Evolutionary conservation across 2,888 invertebrate species (phyloP).

Genomic region (Drosophila rubida): DNA sequence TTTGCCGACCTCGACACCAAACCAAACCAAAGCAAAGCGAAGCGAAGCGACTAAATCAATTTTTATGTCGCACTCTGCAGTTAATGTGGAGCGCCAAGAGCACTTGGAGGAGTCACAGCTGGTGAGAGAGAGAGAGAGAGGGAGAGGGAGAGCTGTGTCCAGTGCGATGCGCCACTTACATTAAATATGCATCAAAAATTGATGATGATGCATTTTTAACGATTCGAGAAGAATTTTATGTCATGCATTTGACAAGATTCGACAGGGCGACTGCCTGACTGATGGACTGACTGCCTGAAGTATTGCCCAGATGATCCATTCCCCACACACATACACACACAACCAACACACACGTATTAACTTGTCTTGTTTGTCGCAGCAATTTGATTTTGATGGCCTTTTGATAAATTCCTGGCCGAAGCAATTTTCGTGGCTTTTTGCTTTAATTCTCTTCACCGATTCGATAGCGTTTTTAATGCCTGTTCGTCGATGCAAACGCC

Average conservation of each 20-base stretch:
- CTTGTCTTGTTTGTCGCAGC: slow-evolving; percentile 28
- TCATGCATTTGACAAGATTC: slow-evolving; percentile 73
- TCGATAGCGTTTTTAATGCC: slow-evolving; percentile 31
- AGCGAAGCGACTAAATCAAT: slow-evolving; percentile 68
- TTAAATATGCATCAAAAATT: slow-evolving; percentile 80
- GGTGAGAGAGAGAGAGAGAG: not conserved
- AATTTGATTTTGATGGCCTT: slow-evolving; percentile 72
- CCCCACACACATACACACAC: slow-evolving; percentile 29
- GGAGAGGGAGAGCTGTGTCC: slow-evolving; percentile 13
- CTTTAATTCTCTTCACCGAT: slow-evolving; percentile 22
- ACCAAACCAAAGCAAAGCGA: slow-evolving; percentile 2
- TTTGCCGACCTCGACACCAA: slow-evolving; percentile 44
- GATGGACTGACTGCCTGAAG: slow-evolving; percentile 32
- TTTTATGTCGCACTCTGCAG: slow-evolving; percentile 76
- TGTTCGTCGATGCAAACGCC: slow-evolving; percentile 48
- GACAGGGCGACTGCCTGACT: slow-evolving; percentile 36
- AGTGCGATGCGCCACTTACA: slow-evolving; percentile 56
- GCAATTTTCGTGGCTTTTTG: slow-evolving; percentile 1
- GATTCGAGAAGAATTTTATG: slow-evolving; percentile 73
- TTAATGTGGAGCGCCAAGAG: slow-evolving; percentile 57
- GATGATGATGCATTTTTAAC: slow-evolving; percentile 81
- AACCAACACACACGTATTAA: slow-evolving; percentile 11
- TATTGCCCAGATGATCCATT: slow-evolving; percentile 45
- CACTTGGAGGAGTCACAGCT: not conserved
- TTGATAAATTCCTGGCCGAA: slow-evolving; percentile 55